Base-by-base conservation (phyloP, 2,113 vertebrate species). In the Dendropsophus ebraccatus region DNA sequence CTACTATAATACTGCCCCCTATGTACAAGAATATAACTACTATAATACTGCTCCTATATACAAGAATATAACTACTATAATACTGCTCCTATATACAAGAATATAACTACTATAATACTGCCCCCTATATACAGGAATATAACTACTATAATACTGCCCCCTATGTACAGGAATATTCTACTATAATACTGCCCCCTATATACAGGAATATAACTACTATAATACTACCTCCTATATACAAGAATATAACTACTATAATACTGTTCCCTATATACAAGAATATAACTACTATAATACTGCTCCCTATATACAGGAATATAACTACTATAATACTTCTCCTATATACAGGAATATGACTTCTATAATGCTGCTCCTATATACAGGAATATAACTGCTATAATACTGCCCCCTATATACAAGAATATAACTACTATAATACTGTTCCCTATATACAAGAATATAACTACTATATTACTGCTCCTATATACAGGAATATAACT, bases 51-150 rank as follows among this genome's bases (percentile, higher is more conserved):
- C 58, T 12, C 54, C 54, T 56, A 56, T 67, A 13, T 67, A 67
- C 28, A 67, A 19, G 62, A 67, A 67, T 67, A 67, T 32, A 67
- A 67, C 62, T 67, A 67, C 30, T 67, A 67, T 67, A 67, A 67
- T 32, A 67, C 62, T 67, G 28, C 62, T 8, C 62, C 62, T 16
- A 67, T 67, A 3, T 67, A 32, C 28, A 67, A 32, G 62, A 67
- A 67, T 67, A 67, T 67, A 67, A 67, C 62, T 67, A 67, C 62
- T 67, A 32, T 67, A 67, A 67, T 67, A 67, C 62, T 67, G 28
- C 62, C 28, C 14, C 16, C 62, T 67, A 32, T 67, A 4, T 67
- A 67, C 14, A 67, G 32, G 62, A 67, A 67, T 67, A 67, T 67
- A 67, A 67, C 62, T 67, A 67, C 62, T 67, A 67, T 67, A 67